A percentile compares a stretch with the other conserved stretches of the same genome.
phyloP scores from a whole-genome alignment of 2,888 invertebrate genomes.

The Sycophila texana region DNA sequence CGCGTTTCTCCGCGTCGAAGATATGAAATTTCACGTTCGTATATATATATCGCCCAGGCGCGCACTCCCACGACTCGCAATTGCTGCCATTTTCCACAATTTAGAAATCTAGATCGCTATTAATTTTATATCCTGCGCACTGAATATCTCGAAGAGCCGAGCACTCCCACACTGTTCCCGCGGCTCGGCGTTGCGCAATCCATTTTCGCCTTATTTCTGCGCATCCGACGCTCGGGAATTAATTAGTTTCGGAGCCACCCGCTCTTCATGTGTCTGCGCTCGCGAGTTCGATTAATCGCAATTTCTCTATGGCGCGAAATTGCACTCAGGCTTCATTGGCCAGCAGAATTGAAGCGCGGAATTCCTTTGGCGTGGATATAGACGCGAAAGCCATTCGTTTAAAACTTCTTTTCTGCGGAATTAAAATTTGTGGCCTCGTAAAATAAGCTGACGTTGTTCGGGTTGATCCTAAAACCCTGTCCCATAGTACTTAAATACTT shows the following conservation, averaged over 20 bases:
- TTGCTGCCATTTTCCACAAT: conserved; percentile 73
- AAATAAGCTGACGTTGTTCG: conserved; percentile 36
- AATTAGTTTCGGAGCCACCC: conserved; percentile 50
- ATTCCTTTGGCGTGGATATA: conserved; percentile 30
- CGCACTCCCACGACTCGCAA: conserved; percentile 72
- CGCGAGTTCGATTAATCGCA: conserved; percentile 51
- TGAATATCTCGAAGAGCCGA: conserved; percentile 57
- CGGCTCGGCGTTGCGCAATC: conserved; percentile 56
- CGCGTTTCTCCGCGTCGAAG: conserved; percentile 65
- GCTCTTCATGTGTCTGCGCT: conserved; percentile 16
- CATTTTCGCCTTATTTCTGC: conserved; percentile 52
- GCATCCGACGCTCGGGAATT: conserved; percentile 38
- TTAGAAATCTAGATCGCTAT: conserved; percentile 75
- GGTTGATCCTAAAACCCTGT: conserved; percentile 36
- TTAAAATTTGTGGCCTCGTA: conserved; percentile 47
- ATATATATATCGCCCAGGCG: conserved; percentile 36
- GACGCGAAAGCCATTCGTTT: conserved; percentile 32
- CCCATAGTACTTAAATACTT: conserved; percentile 32
- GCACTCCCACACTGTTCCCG: conserved; percentile 39
- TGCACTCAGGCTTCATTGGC: conserved; percentile 19
- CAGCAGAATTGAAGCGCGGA: conserved; percentile 33
- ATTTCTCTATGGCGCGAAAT: conserved; percentile 28
- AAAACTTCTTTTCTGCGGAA: conserved; percentile 27
- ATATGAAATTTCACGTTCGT: conserved; percentile 69
- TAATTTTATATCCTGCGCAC: conserved; percentile 71